Conservation (phyloP, 92 coral and sea anemone genomes). For the Parazoanthus swiftii region DNA sequence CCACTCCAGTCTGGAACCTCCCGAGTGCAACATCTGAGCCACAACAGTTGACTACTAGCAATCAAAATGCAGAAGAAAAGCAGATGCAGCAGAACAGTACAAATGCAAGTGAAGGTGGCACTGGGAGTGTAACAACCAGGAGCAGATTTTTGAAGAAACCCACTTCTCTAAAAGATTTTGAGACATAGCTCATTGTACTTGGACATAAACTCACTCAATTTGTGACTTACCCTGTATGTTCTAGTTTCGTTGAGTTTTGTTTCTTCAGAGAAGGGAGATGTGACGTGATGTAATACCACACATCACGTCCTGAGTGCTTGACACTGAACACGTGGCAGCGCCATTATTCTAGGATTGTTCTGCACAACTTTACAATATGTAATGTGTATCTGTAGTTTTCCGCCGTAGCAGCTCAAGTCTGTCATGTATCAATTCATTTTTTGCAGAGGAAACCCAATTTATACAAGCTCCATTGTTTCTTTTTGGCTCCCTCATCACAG, state of each 20-base stretch:
- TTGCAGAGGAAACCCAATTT: no score
- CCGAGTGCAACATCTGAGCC: constrained; percentile 9
- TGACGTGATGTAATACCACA: constrained; percentile 6
- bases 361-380: no score
- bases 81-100: background rate
- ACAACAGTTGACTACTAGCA: background rate
- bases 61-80: background rate
- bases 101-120: background rate
- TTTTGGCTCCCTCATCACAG: no score
- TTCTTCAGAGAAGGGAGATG: constrained; percentile 5
- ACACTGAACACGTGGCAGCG: no score
- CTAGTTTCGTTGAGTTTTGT: constrained; percentile 1
- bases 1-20: background rate
- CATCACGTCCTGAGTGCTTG: no score
- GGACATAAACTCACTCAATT: constrained; percentile 7
- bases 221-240: background rate
- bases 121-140: constrained; percentile 17
- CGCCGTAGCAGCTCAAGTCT: no score
- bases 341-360: no score
- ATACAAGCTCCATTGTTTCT: no score
- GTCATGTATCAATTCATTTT: no score
- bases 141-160: constrained; percentile 25
- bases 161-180: constrained; percentile 4
- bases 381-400: no score
- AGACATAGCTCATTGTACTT: background rate